phyloP scores from a whole-genome alignment of 2,888 invertebrate species.

The Hoplodrina ambigua region DNA sequence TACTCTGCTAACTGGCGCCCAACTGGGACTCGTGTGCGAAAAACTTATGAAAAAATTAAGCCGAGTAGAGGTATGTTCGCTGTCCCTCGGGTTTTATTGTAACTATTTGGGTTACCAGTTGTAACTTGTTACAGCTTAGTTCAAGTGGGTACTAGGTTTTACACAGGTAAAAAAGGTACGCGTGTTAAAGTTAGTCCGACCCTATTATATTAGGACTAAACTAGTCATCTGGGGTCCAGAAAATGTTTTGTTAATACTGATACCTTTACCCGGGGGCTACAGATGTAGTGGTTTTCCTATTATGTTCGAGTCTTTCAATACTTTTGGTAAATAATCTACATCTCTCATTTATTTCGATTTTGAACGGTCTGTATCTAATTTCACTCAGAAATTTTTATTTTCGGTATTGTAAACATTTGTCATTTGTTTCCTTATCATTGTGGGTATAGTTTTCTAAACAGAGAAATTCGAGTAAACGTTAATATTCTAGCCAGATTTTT shows the following conservation, averaged over 20 bases:
- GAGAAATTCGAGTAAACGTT: too few relatives aligned
- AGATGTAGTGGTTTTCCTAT: neutral
- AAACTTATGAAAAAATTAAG: slow-evolving; percentile 40
- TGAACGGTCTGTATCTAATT: too few relatives aligned
- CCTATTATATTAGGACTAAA: neutral
- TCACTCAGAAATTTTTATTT: too few relatives aligned
- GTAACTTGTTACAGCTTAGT: slow-evolving; percentile 9
- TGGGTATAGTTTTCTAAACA: too few relatives aligned
- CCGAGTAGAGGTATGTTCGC: slow-evolving; percentile 1
- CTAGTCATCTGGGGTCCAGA: neutral
- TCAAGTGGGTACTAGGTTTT: slow-evolving; percentile 12
- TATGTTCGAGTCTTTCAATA: neutral
- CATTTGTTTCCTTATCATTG: too few relatives aligned
- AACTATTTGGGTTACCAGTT: slow-evolving; percentile 7
- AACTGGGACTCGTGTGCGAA: slow-evolving; percentile 35
- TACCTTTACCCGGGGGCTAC: too few relatives aligned
- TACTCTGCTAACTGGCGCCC: slow-evolving; percentile 51
- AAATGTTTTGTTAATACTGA: slow-evolving; percentile 1
- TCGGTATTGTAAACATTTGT: too few relatives aligned
- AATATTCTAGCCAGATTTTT: too few relatives aligned
- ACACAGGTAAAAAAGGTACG: neutral
- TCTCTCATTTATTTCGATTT: too few relatives aligned
- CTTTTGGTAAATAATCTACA: neutral
- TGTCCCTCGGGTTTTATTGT: slow-evolving; percentile 9
- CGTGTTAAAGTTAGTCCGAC: neutral